These are phyloP conservation scores for Stegastes partitus DNA, from an alignment of 2,113 vertebrate species.

Conservation along the genomic window DNA sequence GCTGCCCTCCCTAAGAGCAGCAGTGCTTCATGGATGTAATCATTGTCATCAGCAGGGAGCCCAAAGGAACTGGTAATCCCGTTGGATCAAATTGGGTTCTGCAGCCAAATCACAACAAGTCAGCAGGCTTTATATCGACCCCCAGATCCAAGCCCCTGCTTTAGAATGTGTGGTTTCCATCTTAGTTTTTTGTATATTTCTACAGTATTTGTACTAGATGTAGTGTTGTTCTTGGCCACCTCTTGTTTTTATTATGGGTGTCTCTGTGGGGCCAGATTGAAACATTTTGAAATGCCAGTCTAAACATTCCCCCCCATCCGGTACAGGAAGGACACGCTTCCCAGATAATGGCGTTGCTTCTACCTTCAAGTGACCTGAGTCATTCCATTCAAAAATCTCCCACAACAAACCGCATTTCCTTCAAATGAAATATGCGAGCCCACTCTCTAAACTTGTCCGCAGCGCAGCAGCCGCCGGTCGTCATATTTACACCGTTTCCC, in stretches of 20 bases:
- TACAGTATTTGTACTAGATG: conserved; percentile 75
- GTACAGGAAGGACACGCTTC: conserved; percentile 46
- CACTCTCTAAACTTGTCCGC: background rate
- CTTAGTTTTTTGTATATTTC: conserved; percentile 74
- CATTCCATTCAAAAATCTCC: conserved; percentile 57
- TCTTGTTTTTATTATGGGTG: conserved; percentile 66
- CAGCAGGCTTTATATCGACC: conserved; percentile 45
- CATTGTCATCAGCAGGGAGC: conserved; percentile 54
- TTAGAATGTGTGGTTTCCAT: conserved; percentile 78
- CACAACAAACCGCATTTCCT: conserved; percentile 13
- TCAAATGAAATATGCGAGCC: conserved; percentile 9
- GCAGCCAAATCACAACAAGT: conserved; percentile 62
- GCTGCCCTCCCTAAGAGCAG: conserved; percentile 30
- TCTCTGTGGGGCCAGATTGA: conserved; percentile 62
- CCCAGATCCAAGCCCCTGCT: conserved; percentile 60
- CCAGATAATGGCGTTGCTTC: conserved; percentile 18
- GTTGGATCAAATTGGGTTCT: conserved; percentile 47
- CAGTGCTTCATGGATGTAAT: conserved; percentile 60
- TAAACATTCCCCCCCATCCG: conserved; percentile 61
- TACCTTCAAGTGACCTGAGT: conserved; percentile 37
- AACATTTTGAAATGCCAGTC: conserved; percentile 56
- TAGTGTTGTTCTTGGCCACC: conserved; percentile 70
- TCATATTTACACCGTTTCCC: conserved; percentile 1
- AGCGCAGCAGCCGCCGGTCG: background rate
- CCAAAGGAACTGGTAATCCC: conserved; percentile 68